A percentile compares a stretch with the other conserved stretches of the same genome.
phyloP scores from a whole-genome alignment of 2,888 invertebrate genomes.

The Mythimna lalbum region DNA sequence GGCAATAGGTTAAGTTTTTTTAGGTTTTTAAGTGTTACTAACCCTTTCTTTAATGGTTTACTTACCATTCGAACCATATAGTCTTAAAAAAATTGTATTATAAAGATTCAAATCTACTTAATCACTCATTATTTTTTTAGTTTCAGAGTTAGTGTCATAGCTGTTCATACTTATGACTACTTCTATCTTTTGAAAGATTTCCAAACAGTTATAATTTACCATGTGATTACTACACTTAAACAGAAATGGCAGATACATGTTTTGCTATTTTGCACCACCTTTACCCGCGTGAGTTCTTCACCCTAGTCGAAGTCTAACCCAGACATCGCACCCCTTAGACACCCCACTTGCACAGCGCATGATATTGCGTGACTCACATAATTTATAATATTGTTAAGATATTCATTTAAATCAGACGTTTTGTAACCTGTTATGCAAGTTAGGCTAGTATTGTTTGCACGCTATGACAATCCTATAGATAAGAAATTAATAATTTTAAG shows the following conservation, averaged over 20 bases:
- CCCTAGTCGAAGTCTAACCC: not conserved
- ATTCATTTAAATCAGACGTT: constrained; percentile 44
- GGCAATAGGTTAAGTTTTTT: too few relatives aligned
- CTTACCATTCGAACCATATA: too few relatives aligned
- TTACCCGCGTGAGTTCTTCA: not conserved
- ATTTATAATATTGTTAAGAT: constrained; percentile 41
- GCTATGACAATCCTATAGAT: not conserved
- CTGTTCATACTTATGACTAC: too few relatives aligned
- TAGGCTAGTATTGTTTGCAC: constrained; percentile 26
- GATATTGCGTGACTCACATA: constrained; percentile 51
- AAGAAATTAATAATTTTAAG: not conserved
- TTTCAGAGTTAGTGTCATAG: too few relatives aligned
- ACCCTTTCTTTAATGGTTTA: too few relatives aligned
- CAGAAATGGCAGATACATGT: not conserved
- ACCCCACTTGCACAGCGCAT: constrained; percentile 20
- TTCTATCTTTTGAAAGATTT: too few relatives aligned
- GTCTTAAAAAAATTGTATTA: too few relatives aligned
- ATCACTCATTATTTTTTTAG: too few relatives aligned
- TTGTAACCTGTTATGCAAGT: constrained; percentile 47
- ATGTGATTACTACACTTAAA: not conserved
- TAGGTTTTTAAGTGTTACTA: too few relatives aligned
- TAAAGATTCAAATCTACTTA: too few relatives aligned
- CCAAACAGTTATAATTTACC: too few relatives aligned
- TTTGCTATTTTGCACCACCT: not conserved
- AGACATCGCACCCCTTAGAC: constrained; percentile 20